phyloP scores from a whole-genome alignment of 2,113 vertebrate genomes.

The Ceratotherium simum region DNA sequence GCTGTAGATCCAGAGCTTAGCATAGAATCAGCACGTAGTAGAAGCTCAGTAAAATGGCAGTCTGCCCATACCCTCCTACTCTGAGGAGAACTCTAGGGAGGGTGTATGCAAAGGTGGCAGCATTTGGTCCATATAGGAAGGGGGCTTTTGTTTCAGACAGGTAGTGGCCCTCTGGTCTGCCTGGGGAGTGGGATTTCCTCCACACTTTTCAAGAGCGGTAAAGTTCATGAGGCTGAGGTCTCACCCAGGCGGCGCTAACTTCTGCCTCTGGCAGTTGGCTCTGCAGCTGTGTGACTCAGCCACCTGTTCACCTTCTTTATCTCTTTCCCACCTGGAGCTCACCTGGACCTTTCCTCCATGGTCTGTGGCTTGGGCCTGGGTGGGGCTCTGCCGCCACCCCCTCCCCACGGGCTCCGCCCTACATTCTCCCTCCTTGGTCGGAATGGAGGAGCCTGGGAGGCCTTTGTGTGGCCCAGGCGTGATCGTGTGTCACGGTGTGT shows the following conservation, averaged over 20 bases:
- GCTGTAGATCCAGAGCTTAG: neutral
- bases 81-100: neutral
- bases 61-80: neutral
- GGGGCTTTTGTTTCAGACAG: neutral
- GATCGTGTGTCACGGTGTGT: neutral
- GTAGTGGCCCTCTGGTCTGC: neutral
- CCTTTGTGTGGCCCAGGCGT: neutral
- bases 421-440: neutral
- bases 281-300: neutral
- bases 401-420: accelerated
- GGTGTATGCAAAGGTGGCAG: neutral
- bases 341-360: neutral
- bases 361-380: neutral
- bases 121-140: neutral
- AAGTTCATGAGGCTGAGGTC: neutral
- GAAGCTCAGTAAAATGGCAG: neutral
- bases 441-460: neutral
- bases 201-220: neutral
- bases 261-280: neutral
- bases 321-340: neutral
- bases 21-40: neutral
- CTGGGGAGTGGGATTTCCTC: neutral
- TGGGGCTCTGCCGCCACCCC: neutral
- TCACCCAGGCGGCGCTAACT: neutral
- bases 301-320: neutral